Conservation (phyloP, 2,113 vertebrate genomes). For the Sinocyclocheilus anshuiensis region DNA sequence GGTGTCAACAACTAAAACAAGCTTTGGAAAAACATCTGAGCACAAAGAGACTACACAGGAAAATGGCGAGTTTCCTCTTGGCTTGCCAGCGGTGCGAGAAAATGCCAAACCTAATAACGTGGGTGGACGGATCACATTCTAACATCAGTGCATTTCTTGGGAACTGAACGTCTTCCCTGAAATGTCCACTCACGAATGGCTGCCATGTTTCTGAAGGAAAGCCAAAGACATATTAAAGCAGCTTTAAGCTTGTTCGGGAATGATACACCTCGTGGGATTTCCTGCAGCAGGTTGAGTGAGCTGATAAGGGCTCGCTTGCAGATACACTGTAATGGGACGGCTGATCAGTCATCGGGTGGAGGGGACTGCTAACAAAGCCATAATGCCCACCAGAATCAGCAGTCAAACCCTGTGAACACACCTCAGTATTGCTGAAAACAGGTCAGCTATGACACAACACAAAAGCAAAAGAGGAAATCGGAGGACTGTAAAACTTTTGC, state of each 20-base stretch:
- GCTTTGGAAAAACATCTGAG: background rate
- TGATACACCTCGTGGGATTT: slow-evolving; percentile 37
- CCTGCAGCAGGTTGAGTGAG: slow-evolving; percentile 33
- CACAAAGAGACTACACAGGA: slow-evolving; percentile 31
- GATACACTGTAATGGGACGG: background rate
- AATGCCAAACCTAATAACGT: slow-evolving; percentile 25
- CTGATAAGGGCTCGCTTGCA: slow-evolving; percentile 47
- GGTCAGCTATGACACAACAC: background rate
- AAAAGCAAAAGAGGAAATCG: background rate
- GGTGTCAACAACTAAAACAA: background rate
- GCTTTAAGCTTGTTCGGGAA: background rate
- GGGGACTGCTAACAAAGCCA: background rate
- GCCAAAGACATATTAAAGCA: slow-evolving; percentile 6
- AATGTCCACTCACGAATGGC: background rate
- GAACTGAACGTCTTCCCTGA: slow-evolving; percentile 7
- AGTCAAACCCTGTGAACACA: background rate
- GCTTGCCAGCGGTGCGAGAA: background rate
- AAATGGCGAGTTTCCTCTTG: slow-evolving; percentile 22
- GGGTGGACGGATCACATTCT: background rate
- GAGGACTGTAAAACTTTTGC: background rate
- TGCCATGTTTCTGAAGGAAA: background rate
- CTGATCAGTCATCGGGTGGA: slow-evolving; percentile 43
- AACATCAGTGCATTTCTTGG: background rate
- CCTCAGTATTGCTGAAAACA: slow-evolving; percentile 4
- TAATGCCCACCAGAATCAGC: background rate